These are phyloP conservation scores for Eremobia ochroleuca DNA, from an alignment of 2,888 invertebrate species.

Conservation along the genomic window DNA sequence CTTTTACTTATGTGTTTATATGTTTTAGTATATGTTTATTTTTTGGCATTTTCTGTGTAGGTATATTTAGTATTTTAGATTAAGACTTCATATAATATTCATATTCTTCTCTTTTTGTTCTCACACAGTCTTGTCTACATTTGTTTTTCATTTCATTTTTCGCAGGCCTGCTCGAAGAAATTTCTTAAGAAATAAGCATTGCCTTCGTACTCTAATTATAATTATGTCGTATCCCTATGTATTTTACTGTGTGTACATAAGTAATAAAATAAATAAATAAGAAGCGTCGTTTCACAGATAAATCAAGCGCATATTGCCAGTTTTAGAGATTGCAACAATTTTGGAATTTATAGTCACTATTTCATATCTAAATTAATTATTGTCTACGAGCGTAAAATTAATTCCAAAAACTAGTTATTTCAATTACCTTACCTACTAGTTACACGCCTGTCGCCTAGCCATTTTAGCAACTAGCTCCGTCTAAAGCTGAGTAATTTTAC, in stretches of 20 bases:
- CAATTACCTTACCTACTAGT: conserved; percentile 30
- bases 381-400: conserved; percentile 32
- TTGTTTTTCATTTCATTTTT: background rate
- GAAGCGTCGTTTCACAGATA: background rate
- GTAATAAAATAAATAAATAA: background rate
- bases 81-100: background rate
- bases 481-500: conserved; percentile 20
- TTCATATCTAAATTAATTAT: conserved; percentile 30
- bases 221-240: background rate
- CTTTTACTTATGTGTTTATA: too few species aligned
- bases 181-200: background rate
- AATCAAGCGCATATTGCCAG: background rate
- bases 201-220: background rate
- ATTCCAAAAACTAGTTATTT: conserved; percentile 47
- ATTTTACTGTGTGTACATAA: background rate
- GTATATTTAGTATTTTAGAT: background rate
- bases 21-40: background rate
- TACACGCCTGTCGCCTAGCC: conserved; percentile 34
- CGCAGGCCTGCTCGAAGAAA: background rate
- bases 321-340: background rate
- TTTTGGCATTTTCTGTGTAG: too few species aligned
- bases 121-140: background rate
- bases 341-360: conserved; percentile 31
- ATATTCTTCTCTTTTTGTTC: background rate
- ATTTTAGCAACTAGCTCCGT: conserved; percentile 4